Conservation (phyloP, 2,888 invertebrate genomes). For the Tetragonula carbonaria region DNA sequence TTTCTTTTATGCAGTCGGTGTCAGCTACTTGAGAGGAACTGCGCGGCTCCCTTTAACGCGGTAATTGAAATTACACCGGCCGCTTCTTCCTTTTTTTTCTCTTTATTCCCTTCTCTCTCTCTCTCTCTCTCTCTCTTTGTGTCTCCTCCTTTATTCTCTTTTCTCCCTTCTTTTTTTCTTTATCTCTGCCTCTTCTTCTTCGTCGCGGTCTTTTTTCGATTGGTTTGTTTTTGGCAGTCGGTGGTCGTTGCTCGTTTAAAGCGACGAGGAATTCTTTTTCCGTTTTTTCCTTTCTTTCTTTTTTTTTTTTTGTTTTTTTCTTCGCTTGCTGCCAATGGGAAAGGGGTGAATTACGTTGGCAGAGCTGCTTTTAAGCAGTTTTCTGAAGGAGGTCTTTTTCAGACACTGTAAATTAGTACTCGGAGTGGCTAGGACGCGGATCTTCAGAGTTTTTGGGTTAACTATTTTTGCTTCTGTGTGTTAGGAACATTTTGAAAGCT, state of each 20-base stretch:
- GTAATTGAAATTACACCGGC: constrained; percentile 54
- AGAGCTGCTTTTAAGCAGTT: background rate
- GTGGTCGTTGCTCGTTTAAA: background rate
- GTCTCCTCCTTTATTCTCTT: background rate
- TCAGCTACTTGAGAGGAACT: constrained; percentile 50
- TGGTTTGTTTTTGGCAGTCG: constrained; percentile 10
- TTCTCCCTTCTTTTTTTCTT: background rate
- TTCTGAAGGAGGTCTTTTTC: background rate
- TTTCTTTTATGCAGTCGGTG: constrained; percentile 46
- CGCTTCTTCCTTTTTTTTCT: background rate
- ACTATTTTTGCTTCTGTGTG: too few species aligned
- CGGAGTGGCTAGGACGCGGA: too few species aligned
- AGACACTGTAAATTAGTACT: background rate
- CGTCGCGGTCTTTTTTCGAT: background rate
- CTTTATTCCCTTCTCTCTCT: too few species aligned
- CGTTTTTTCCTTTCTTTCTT: too few species aligned
- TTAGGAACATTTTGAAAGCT: too few species aligned
- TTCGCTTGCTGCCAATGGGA: background rate
- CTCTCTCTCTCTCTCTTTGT: background rate
- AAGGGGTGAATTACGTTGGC: background rate
- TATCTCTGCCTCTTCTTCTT: too few species aligned
- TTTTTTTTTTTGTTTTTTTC: too few species aligned
- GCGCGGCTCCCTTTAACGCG: constrained; percentile 44
- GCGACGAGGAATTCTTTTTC: background rate
- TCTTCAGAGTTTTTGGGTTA: too few species aligned